A percentile compares a stretch with the other conserved stretches of the same genome.
These are phyloP conservation scores for Meriones unguiculatus DNA, from an alignment of 2,113 vertebrate species.

Conservation along the genomic window DNA sequence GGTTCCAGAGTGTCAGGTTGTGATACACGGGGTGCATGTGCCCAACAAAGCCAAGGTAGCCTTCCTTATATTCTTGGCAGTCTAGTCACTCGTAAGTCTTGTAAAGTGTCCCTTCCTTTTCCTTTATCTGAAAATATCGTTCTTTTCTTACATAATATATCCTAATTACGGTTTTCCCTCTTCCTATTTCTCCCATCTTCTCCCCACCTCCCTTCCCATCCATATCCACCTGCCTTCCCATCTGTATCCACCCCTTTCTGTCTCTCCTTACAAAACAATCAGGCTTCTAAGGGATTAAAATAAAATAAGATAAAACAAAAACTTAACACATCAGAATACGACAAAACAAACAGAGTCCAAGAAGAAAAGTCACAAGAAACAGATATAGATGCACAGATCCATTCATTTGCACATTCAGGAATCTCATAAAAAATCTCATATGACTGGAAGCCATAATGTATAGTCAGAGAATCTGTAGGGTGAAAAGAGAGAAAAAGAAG, in stretches of 20 bases:
- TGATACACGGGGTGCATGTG: rapidly evolving
- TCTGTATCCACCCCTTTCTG: background rate
- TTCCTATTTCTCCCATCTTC: background rate
- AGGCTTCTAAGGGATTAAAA: background rate
- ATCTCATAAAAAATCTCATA: background rate
- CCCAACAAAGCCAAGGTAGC: background rate
- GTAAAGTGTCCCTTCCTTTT: background rate
- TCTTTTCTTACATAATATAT: background rate
- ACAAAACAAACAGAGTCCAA: background rate
- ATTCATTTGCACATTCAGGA: background rate
- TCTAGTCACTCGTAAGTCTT: background rate
- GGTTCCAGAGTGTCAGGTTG: background rate
- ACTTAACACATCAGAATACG: background rate
- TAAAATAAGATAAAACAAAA: background rate
- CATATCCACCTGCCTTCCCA: background rate
- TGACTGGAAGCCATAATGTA: background rate
- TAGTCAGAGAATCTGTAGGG: background rate
- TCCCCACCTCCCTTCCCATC: too few species aligned
- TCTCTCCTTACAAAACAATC: background rate
- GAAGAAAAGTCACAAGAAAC: background rate
- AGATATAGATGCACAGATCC: background rate
- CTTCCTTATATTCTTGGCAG: background rate
- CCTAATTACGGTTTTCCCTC: background rate
- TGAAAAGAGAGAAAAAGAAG: background rate
- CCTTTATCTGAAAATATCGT: background rate